Evolutionary conservation across 2,797 vertebrate genomes (phyloP).

Genomic region (Scolopax bukidnonensis): DNA sequence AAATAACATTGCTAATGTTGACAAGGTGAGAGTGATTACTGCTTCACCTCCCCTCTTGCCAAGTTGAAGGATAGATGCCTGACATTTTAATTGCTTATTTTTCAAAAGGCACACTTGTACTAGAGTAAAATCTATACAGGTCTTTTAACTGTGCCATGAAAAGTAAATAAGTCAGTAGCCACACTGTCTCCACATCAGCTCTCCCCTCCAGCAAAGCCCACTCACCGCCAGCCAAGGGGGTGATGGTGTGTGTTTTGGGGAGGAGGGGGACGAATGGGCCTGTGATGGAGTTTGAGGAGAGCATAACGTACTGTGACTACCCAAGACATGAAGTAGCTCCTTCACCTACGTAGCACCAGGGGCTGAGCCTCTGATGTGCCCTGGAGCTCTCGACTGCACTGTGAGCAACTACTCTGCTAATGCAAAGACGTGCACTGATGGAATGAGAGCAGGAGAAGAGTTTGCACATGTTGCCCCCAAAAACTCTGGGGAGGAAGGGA

Average conservation of each 20-base stretch:
- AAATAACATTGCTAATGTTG: accelerated
- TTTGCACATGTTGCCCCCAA: accelerated
- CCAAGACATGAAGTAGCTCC: not conserved
- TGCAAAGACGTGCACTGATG: accelerated
- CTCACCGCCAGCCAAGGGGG: not conserved
- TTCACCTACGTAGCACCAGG: accelerated
- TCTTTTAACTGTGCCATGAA: not conserved
- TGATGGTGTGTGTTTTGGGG: not conserved
- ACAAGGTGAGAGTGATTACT: not conserved
- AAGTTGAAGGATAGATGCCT: not conserved
- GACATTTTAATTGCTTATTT: not conserved
- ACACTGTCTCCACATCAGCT: not conserved
- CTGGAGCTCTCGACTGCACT: accelerated
- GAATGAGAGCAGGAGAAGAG: accelerated
- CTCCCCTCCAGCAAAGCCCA: not conserved
- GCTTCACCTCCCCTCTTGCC: not conserved
- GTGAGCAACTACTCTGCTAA: not conserved
- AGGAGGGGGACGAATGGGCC: not conserved
- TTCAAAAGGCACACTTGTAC: not conserved
- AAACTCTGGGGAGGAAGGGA: not conserved
- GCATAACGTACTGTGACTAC: not conserved
- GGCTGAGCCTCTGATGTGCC: not conserved
- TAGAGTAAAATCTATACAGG: not conserved
- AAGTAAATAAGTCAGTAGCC: conserved; percentile 31
- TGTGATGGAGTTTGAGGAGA: not conserved